Conservation (phyloP, 2,797 vertebrate genomes). For the Gadopsis marmoratus region DNA sequence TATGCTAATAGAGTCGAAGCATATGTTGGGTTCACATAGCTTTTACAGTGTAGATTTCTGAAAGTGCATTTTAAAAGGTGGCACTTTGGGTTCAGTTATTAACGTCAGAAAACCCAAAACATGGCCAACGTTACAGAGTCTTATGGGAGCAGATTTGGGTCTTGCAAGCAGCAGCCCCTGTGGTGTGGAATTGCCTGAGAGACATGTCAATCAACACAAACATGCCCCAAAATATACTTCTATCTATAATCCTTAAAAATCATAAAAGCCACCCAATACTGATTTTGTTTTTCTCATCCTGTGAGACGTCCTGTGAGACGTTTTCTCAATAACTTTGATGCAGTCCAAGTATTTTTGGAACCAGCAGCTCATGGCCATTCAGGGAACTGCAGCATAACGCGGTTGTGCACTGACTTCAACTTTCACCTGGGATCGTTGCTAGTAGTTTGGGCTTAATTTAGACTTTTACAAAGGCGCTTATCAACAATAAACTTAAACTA, state of each 20-base stretch:
- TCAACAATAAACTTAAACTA: background rate
- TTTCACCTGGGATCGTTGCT: slow-evolving; percentile 1
- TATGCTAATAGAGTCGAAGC: background rate
- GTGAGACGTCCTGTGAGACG: background rate
- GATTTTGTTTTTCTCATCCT: background rate
- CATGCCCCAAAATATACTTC: no score
- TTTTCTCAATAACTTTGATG: background rate
- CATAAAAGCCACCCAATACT: background rate
- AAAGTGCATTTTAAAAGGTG: no score
- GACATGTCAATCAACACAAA: no score
- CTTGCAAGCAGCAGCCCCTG: no score
- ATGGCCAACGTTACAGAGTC: no score
- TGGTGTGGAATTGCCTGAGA: no score
- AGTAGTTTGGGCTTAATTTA: background rate
- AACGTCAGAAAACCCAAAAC: no score
- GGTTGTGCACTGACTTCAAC: background rate
- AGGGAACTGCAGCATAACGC: background rate
- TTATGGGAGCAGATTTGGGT: no score
- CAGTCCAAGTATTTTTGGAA: background rate
- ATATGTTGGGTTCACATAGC: no score
- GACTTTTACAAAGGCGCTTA: background rate
- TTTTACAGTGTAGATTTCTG: no score
- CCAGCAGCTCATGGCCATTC: background rate
- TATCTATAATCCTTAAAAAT: background rate
- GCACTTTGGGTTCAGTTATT: no score